Evolutionary conservation across 1,140 invertebrate species (phyloP).

Genomic region (Penaeus chinensis): DNA sequence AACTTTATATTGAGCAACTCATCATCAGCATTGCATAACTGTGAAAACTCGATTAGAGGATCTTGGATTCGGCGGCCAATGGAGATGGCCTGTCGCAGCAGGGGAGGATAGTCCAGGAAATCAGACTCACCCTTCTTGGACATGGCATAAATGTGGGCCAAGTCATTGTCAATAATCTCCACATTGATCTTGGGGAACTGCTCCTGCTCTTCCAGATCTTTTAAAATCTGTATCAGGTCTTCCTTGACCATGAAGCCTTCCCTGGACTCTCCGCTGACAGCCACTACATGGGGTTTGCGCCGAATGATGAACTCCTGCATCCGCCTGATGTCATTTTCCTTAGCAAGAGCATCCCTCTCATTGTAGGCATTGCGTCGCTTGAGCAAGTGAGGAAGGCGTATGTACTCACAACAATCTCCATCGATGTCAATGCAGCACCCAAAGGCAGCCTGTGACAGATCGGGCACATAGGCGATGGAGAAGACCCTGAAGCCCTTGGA

Average conservation of each 20-base stretch:
- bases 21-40: conserved; percentile 93
- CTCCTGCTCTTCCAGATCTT: conserved; percentile 81
- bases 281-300: conserved; percentile 95
- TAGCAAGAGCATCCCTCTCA: conserved; percentile 78
- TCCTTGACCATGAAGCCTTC: conserved; percentile 87
- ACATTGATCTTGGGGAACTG: conserved; percentile 89
- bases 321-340: conserved; percentile 84
- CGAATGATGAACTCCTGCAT: conserved; percentile 87
- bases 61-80: conserved; percentile 93
- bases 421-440: conserved; percentile 87
- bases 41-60: conserved; percentile 95
- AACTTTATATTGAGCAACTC: conserved; percentile 95
- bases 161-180: conserved; percentile 92
- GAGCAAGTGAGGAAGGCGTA: conserved; percentile 86
- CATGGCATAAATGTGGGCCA: conserved; percentile 89
- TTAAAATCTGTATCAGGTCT: conserved; percentile 84
- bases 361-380: conserved; percentile 83
- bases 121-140: conserved; percentile 88
- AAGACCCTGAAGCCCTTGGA: conserved; percentile 87
- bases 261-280: conserved; percentile 89
- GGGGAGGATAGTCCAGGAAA: conserved; percentile 90
- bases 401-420: conserved; percentile 91
- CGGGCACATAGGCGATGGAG: conserved; percentile 88
- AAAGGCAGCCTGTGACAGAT: conserved; percentile 89
- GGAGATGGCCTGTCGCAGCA: conserved; percentile 91